Base-by-base conservation (phyloP, 1,140 invertebrate species). In the Saccostrea echinata region DNA sequence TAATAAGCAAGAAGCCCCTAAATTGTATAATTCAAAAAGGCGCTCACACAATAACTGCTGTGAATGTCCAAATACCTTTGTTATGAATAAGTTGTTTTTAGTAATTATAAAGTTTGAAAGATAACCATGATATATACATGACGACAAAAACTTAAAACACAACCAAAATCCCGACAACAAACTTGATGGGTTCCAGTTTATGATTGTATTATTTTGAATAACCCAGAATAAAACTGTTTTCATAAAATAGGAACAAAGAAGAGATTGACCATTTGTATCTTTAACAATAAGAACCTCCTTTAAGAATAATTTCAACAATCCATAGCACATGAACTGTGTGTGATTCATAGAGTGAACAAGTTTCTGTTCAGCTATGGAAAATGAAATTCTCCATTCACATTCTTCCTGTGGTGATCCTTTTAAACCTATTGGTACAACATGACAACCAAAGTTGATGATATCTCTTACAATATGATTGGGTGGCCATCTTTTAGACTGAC, bases 191-290 rank as follows among this genome's bases (percentile, higher is more conserved):
- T 16, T 18, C 55, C 55, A 57, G 21, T 57, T 21, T 18, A 13
- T 18, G 55, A 18, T 13, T 16, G 55, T 57, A 21, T 57, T 57
- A 21, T 27, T 51, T 85, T 53, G 6, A 27, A 85, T 83, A 8
- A 43, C 33, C 68, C 64, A 86, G 52, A 86, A 86, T 51, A 86
- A 16, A 8, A 64, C 16, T 9, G 85, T 86, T 80, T 86, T 86
- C 51, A 86, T 53, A 35, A 86, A 86, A 81, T 86, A 86, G 27
- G 85, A 86, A 18, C 85, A 86, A n/a, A 86, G 52, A 1, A 57
- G 21, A 1, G 51, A 16, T 13, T 86, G 51, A 55, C 52, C 35
- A 51, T 33, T 51, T 11, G 24, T 13, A 55, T 86, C 1, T 51
- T 83, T 4, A 16, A 18, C 51, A 52, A 52, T 30, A 3, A 87